Conservation (phyloP, 2,113 vertebrate species). For the Morone saxatilis region DNA sequence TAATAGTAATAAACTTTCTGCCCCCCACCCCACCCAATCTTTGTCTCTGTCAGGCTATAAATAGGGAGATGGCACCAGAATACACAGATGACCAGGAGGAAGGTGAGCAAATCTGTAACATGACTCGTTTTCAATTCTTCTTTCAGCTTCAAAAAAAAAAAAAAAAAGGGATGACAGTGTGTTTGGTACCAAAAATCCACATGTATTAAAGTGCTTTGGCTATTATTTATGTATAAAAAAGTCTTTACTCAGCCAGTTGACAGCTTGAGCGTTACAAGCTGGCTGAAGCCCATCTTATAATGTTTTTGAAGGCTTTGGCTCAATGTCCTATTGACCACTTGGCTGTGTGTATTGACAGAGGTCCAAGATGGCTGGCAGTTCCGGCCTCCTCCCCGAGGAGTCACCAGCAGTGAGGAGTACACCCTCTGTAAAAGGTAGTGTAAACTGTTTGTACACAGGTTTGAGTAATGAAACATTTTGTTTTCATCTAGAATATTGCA, state of each 20-base stretch:
- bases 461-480: background rate
- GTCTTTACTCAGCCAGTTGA: background rate
- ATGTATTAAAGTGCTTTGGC: background rate
- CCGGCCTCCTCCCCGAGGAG: slow-evolving; percentile 95
- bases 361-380: slow-evolving; percentile 95
- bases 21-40: background rate
- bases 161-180: background rate
- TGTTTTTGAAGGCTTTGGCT: background rate
- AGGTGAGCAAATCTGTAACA: slow-evolving; percentile 75
- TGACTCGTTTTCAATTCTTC: background rate
- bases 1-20: slow-evolving; percentile 28
- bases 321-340: slow-evolving; percentile 30
- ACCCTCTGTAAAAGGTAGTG: slow-evolving; percentile 96
- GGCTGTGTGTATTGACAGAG: slow-evolving; percentile 69
- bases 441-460: background rate
- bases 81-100: slow-evolving; percentile 84
- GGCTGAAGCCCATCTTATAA: background rate
- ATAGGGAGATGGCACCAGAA: slow-evolving; percentile 81
- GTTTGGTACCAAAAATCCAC: background rate
- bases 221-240: background rate
- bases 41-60: slow-evolving; percentile 75
- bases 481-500: background rate
- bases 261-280: slow-evolving; percentile 3
- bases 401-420: slow-evolving; percentile 99
- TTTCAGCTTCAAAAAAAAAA: background rate